Percentiles rank a stretch among this genome's conserved stretches.
These are phyloP conservation scores for mouse (Mus musculus) DNA, from an alignment of 2,113 vertebrate species.

Conservation along the genomic window GRCm39 chr6:139739001-139739500, in stretches of 20 bases:
- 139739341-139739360: background rate
- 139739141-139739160: constrained; percentile 8
- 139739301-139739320: background rate
- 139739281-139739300: background rate
- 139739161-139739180: constrained; percentile 6
- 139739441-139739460: background rate
- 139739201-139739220: constrained; percentile 8
- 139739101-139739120: background rate
- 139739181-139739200: background rate
- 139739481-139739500: background rate
- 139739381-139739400: background rate
- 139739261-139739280: background rate
- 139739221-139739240: constrained; percentile 43
- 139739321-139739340: background rate
- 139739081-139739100: background rate
- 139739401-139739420: background rate
- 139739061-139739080: background rate
- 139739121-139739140: constrained; percentile 15
- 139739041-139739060: background rate
- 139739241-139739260: constrained; percentile 22
- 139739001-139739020: background rate
- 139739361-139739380: background rate
- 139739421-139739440: background rate
- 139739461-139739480: background rate
- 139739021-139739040: constrained; percentile 11